Conservation (phyloP, 2,888 invertebrate genomes). For the Monoplex corrugatus region DNA sequence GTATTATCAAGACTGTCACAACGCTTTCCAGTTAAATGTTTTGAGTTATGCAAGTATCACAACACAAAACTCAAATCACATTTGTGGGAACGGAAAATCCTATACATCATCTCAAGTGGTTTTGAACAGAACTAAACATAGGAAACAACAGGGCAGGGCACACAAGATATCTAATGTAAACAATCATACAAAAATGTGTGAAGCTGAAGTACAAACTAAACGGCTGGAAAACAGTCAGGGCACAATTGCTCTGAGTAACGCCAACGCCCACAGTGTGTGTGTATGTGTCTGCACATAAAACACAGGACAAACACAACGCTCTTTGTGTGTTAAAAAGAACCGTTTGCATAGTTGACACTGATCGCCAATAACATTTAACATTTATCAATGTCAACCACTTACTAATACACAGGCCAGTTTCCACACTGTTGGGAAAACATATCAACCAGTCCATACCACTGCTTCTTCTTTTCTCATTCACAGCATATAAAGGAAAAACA, state of each 20-base stretch:
- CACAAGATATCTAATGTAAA: background rate
- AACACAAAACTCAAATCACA: background rate
- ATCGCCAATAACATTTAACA: background rate
- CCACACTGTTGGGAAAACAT: background rate
- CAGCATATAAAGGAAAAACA: background rate
- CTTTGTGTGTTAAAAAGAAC: background rate
- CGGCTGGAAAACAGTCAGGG: too few species aligned
- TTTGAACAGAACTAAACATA: background rate
- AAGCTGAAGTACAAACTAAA: background rate
- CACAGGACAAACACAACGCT: background rate
- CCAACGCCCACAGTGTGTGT: background rate
- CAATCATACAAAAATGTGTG: background rate
- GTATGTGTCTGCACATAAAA: background rate
- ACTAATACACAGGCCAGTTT: background rate
- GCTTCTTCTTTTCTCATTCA: background rate
- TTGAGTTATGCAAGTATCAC: constrained; percentile 16
- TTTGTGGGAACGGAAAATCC: constrained; percentile 15
- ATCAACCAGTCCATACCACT: constrained; percentile 16
- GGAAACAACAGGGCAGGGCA: background rate
- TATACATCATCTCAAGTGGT: background rate
- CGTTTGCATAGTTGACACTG: constrained; percentile 23
- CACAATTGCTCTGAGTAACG: background rate
- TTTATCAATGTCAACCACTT: constrained; percentile 3
- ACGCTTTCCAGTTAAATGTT: background rate
- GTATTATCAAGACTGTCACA: background rate